phyloP scores from a whole-genome alignment of 2,113 vertebrate species.

The Mobula birostris region DNA sequence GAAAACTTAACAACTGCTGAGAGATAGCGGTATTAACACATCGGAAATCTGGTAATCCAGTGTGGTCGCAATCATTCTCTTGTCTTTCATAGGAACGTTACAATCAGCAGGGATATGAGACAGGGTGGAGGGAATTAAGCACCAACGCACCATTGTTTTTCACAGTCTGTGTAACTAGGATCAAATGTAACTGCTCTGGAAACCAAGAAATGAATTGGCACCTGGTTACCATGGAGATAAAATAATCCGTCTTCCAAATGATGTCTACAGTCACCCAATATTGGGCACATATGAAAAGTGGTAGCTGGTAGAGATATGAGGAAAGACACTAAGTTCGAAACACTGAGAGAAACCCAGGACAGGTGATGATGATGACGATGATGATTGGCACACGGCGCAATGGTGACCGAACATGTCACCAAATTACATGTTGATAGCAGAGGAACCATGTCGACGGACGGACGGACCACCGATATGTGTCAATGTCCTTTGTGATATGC shows the following conservation, averaged over 20 bases:
- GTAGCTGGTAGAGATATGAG: slow-evolving; percentile 27
- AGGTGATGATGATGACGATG: not conserved
- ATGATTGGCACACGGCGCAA: slow-evolving; percentile 22
- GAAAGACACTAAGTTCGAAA: not conserved
- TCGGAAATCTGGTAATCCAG: slow-evolving; percentile 27
- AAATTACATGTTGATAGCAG: slow-evolving; percentile 13
- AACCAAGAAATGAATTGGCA: slow-evolving; percentile 10
- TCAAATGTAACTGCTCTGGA: slow-evolving; percentile 29
- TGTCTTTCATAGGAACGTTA: slow-evolving; percentile 15
- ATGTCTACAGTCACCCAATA: slow-evolving; percentile 17
- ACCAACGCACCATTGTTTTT: slow-evolving; percentile 24
- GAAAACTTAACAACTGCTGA: slow-evolving; percentile 15
- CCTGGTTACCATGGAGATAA: slow-evolving; percentile 12
- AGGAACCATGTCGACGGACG: not conserved
- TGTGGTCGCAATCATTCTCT: slow-evolving; percentile 25
- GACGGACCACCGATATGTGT: slow-evolving; percentile 3
- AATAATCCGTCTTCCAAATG: slow-evolving; percentile 22
- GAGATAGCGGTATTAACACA: slow-evolving; percentile 2
- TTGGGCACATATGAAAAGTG: slow-evolving; percentile 11
- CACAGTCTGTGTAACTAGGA: slow-evolving; percentile 3
- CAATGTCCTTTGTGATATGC: slow-evolving; percentile 18
- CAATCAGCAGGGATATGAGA: not conserved
- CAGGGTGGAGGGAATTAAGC: slow-evolving; percentile 13
- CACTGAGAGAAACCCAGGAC: slow-evolving; percentile 8
- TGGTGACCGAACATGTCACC: not conserved